Evolutionary conservation across 2,797 vertebrate species (phyloP).

Genomic region (Siniperca scherzeri): DNA sequence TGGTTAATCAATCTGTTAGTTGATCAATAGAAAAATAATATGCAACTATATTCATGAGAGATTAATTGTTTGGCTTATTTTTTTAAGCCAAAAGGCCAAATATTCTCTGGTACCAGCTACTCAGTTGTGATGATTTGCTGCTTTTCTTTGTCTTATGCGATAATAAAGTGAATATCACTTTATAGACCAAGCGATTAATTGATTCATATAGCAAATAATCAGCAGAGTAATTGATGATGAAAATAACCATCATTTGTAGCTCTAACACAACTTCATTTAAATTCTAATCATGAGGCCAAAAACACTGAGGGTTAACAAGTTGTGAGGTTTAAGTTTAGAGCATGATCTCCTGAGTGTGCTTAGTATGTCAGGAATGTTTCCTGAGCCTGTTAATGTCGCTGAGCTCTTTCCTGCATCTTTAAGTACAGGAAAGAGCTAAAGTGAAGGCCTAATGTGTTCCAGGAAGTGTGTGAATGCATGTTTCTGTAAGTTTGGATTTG

Average conservation of each 20-base stretch:
- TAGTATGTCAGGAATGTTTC: conserved; percentile 58
- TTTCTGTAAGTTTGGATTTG: neutral
- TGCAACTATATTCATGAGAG: neutral
- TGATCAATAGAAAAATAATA: neutral
- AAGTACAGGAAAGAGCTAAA: conserved; percentile 10
- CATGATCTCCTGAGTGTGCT: conserved; percentile 24
- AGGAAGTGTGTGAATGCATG: neutral
- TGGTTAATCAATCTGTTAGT: neutral
- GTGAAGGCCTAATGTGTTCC: conserved; percentile 5
- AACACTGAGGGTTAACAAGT: neutral
- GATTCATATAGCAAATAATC: neutral
- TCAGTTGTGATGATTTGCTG: neutral
- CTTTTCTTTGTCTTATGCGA: neutral
- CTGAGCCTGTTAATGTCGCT: conserved; percentile 22
- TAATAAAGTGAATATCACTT: neutral
- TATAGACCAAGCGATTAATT: neutral
- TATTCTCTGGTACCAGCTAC: neutral
- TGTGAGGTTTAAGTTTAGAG: neutral
- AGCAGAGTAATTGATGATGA: neutral
- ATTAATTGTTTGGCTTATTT: neutral
- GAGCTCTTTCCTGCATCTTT: conserved; percentile 17
- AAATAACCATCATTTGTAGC: neutral
- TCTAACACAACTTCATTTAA: neutral
- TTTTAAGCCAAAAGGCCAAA: neutral
- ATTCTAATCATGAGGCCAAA: neutral